Evolutionary conservation across 2,797 vertebrate genomes (phyloP).

Genomic region (Coranthus polyacanthus): DNA sequence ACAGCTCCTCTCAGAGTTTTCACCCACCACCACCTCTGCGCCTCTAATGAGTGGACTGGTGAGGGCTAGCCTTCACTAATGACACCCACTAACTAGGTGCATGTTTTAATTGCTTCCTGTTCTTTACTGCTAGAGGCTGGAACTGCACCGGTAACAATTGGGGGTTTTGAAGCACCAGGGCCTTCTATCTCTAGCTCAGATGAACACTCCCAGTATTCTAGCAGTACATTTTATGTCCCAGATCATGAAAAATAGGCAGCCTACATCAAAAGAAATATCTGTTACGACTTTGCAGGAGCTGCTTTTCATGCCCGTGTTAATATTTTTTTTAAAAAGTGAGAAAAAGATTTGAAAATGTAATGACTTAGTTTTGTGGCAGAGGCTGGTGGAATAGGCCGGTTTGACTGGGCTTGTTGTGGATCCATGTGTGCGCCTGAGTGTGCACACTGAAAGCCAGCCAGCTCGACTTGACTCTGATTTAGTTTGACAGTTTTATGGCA

Average conservation of each 20-base stretch:
- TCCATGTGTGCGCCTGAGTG: slow-evolving; percentile 42
- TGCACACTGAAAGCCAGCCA: slow-evolving; percentile 73
- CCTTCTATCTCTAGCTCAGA: slow-evolving; percentile 74
- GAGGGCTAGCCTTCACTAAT: slow-evolving; percentile 81
- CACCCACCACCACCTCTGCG: slow-evolving; percentile 64
- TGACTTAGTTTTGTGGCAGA: slow-evolving; percentile 11
- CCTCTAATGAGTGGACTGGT: slow-evolving; percentile 86
- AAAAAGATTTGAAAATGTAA: background rate
- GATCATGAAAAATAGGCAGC: slow-evolving; percentile 8
- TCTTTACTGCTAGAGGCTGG: slow-evolving; percentile 82
- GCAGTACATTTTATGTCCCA: slow-evolving; percentile 59
- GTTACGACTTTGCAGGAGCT: background rate
- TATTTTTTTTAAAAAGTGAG: background rate
- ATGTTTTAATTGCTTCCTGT: slow-evolving; percentile 89
- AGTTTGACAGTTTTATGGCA: slow-evolving; percentile 87
- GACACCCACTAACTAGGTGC: slow-evolving; percentile 83
- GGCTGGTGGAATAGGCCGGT: slow-evolving; percentile 26
- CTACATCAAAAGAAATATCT: slow-evolving; percentile 30
- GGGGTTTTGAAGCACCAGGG: slow-evolving; percentile 61
- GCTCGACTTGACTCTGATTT: slow-evolving; percentile 83
- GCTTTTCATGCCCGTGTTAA: background rate
- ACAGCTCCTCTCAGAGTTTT: slow-evolving; percentile 74
- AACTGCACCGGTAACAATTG: slow-evolving; percentile 72
- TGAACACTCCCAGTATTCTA: slow-evolving; percentile 68
- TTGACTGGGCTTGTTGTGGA: slow-evolving; percentile 60